Conservation (phyloP, 2,113 vertebrate species). For the Elachura formosa region DNA sequence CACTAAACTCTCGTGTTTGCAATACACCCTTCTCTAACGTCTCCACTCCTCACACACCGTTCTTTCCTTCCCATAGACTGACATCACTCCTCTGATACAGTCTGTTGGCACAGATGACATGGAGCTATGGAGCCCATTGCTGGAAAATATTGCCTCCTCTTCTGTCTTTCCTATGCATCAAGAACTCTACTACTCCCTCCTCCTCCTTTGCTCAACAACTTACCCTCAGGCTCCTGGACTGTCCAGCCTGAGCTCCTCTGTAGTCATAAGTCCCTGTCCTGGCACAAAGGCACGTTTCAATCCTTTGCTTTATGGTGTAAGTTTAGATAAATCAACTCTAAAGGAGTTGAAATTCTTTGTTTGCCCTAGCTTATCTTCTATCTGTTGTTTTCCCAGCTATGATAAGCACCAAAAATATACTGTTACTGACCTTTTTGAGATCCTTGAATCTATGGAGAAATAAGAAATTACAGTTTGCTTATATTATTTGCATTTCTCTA, state of each 20-base stretch:
- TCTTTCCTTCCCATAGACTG: not conserved
- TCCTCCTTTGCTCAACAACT: not conserved
- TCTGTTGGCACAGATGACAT: rapidly evolving
- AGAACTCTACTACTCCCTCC: not conserved
- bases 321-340: not conserved
- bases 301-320: not conserved
- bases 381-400: not conserved
- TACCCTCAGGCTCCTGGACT: not conserved
- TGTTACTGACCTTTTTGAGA: not conserved
- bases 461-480: not conserved
- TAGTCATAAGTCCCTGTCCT: too few relatives aligned
- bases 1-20: not conserved
- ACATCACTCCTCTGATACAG: not conserved
- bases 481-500: not conserved
- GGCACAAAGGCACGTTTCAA: rapidly evolving
- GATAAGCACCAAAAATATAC: not conserved
- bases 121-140: not conserved
- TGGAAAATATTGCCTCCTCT: not conserved
- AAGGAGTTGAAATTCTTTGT: not conserved
- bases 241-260: not conserved
- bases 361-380: not conserved
- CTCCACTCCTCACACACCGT: not conserved
- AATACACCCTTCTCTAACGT: not conserved
- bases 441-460: not conserved
- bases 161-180: not conserved